Evolutionary conservation across 2,797 vertebrate genomes (phyloP).

Genomic region (Pteronotus mesoamericanus): DNA sequence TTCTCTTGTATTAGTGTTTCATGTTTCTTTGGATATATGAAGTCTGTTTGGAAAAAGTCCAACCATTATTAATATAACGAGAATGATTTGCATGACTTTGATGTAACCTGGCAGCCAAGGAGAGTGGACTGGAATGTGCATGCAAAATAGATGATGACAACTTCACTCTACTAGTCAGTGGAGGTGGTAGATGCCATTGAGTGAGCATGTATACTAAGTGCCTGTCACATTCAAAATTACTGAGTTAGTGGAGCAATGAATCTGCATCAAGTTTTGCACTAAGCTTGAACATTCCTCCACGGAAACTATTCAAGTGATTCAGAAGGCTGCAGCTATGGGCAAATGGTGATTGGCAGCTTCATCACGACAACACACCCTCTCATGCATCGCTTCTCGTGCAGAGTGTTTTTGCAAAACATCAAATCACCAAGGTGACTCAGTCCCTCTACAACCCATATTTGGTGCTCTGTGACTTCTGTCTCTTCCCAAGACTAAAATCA

Average conservation of each 20-base stretch:
- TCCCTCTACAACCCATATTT: not conserved
- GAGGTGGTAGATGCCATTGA: not conserved
- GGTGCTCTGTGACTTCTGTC: not conserved
- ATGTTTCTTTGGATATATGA: not conserved
- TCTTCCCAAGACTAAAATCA: not conserved
- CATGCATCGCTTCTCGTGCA: not conserved
- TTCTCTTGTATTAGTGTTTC: not conserved
- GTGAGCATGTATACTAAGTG: not conserved
- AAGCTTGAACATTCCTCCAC: not conserved
- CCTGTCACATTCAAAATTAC: not conserved
- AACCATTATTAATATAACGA: not conserved
- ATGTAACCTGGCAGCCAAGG: not conserved
- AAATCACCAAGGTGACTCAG: not conserved
- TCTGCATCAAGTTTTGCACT: not conserved
- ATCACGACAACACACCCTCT: not conserved
- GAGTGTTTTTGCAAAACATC: not conserved
- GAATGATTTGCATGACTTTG: not conserved
- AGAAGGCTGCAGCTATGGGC: not conserved
- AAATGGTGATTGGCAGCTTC: not conserved
- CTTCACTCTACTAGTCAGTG: not conserved
- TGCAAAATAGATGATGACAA: not conserved
- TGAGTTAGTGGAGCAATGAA: not conserved
- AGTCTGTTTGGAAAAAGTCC: not conserved
- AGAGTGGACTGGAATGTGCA: not conserved
- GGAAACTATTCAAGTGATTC: not conserved